These are phyloP conservation scores for Diplolepis rosae DNA, from an alignment of 2,888 invertebrate species.

Conservation along the genomic window DNA sequence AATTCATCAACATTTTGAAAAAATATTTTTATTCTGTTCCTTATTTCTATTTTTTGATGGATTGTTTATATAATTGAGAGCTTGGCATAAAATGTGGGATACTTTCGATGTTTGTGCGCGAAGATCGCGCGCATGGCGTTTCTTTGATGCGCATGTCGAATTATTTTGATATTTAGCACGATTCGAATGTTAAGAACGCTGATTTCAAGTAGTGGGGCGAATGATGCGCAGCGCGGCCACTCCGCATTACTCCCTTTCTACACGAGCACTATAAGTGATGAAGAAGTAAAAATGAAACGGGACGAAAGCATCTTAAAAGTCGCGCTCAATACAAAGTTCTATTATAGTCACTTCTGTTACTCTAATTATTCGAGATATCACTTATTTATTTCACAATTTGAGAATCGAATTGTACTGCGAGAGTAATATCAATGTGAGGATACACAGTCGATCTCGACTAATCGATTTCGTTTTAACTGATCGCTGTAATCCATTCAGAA, in stretches of 20 bases:
- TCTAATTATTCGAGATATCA: background rate
- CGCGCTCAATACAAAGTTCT: background rate
- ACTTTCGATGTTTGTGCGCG: background rate
- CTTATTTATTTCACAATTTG: background rate
- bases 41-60: slow-evolving; percentile 34
- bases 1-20: too few species aligned
- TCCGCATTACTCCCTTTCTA: slow-evolving; percentile 73
- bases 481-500: too few species aligned
- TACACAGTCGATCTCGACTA: too few species aligned
- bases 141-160: slow-evolving; percentile 51
- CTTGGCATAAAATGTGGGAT: background rate
- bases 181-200: slow-evolving; percentile 58
- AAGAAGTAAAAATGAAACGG: slow-evolving; percentile 53
- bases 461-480: background rate
- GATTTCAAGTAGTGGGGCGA: slow-evolving; percentile 64
- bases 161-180: slow-evolving; percentile 58
- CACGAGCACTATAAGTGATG: slow-evolving; percentile 61
- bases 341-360: background rate
- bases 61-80: background rate
- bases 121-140: slow-evolving; percentile 9
- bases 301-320: background rate
- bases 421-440: background rate
- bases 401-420: background rate
- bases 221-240: slow-evolving; percentile 73
- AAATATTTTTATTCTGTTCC: background rate